Base-by-base conservation (phyloP, 2,113 vertebrate species). In the Mobula hypostoma region DNA sequence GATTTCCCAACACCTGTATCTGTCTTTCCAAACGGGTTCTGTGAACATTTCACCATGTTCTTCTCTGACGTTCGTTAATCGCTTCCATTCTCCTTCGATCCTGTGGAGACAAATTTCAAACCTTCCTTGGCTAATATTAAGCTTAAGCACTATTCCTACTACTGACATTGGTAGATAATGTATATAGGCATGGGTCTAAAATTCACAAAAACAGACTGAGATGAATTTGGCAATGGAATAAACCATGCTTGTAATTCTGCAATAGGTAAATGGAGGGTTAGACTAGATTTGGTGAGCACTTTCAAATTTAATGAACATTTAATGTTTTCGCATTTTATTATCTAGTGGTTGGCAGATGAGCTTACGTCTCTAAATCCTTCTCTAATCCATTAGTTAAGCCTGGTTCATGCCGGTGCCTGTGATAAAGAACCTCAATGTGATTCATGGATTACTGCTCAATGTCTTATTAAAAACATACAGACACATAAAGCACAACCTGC, bases 371-470 rank as follows among this genome's bases (percentile, higher is more conserved):
- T 32, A 66, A 88, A 66, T n/a, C 85, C 58, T 7, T 66, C 27
- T 4, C n/a, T 66, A 66, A 90, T 90, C 85, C 85, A 17, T 66
- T 19, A 32, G 61, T 66, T 90, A 66, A 68, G 85, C 29, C 85
- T 63, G 63, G 9, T 68, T 32, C 94, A 82, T 85, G 94, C 82
- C 74, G 94, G 95, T 95, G 94, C 95, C 95, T 95, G 95, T 95
- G 95, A 95, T 92, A 36, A 40, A 94, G 95, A 95, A 95, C 95
- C 80, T 94, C 95, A 95, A 40, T 95, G 94, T 91, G 94, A 95
- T 96, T 95, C 95, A 95, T 95, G 96, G 95, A 95, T 96, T 94
- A 94, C 97, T 97, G 97, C 95, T 97, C 96, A 96, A 94, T 97
- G 96, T 97, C 96, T 97, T 95, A n/a, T 95, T 96, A 96, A 96